Conservation (phyloP, 37 sponge, comb jelly and placozoan species). For the Theonella swinhoei region DNA sequence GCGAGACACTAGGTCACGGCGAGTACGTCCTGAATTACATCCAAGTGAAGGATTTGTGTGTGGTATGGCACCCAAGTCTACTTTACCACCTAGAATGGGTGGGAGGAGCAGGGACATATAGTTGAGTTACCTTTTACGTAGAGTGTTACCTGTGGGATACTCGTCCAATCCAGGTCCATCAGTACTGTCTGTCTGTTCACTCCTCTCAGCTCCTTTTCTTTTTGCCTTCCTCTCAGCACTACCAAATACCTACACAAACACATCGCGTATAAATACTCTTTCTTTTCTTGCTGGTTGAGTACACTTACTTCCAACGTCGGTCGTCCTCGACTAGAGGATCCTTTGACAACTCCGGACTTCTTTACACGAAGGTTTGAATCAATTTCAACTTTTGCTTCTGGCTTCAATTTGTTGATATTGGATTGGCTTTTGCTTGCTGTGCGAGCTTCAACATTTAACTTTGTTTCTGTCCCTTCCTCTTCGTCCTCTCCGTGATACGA, state of each 20-base stretch:
- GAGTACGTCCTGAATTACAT: conserved; percentile 19
- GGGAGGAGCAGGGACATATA: too few relatives aligned
- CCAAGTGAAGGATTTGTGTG: conserved; percentile 36
- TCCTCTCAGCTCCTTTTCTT: neutral
- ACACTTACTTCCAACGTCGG: neutral
- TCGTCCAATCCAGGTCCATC: too few relatives aligned
- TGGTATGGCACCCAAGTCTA: conserved; percentile 46
- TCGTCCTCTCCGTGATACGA: neutral
- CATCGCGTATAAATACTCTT: neutral
- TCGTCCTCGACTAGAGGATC: neutral
- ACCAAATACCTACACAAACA: neutral
- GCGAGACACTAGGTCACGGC: conserved; percentile 20
- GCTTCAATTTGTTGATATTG: neutral
- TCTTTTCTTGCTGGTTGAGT: neutral
- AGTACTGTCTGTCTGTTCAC: too few relatives aligned
- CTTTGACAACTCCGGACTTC: conserved; percentile 11
- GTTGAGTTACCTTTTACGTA: too few relatives aligned
- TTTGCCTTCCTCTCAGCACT: neutral
- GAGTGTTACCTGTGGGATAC: too few relatives aligned
- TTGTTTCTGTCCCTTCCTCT: neutral
- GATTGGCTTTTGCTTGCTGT: conserved; percentile 25
- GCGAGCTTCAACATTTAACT: too few relatives aligned
- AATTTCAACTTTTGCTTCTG: neutral
- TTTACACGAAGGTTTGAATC: conserved; percentile 27
- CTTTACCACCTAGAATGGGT: too few relatives aligned